Conservation (phyloP, 2,888 invertebrate species). For the Acanthacorydalis orientalis region DNA sequence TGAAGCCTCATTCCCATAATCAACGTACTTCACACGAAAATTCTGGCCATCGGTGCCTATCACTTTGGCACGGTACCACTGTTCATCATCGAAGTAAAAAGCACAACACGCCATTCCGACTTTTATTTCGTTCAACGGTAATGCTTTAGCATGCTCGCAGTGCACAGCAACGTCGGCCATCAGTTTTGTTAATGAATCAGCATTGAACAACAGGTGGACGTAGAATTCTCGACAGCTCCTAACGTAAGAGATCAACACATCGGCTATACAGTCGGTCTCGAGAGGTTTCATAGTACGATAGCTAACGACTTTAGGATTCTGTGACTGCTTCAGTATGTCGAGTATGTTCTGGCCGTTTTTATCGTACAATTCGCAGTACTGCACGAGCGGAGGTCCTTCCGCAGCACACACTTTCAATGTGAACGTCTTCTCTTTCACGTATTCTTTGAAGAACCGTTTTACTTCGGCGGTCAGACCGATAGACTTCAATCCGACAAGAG, state of each 20-base stretch:
- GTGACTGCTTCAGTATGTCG: conserved; percentile 30
- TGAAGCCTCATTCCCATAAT: conserved; percentile 89
- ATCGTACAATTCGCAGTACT: conserved; percentile 55
- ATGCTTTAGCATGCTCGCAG: conserved; percentile 26
- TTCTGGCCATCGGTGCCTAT: conserved; percentile 28
- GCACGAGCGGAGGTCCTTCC: conserved; percentile 53
- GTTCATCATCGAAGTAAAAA: conserved; percentile 57
- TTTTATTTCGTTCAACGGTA: conserved; percentile 26
- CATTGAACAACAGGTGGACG: conserved; percentile 47
- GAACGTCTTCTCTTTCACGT: conserved; percentile 44
- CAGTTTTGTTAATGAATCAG: conserved; percentile 40
- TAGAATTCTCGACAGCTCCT: conserved; percentile 57
- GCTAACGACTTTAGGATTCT: conserved; percentile 9
- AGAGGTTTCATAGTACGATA: conserved; percentile 18
- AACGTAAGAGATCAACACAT: conserved; percentile 44
- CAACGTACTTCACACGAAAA: conserved; percentile 68
- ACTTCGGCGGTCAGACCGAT: conserved; percentile 35
- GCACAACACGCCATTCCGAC: conserved; percentile 59
- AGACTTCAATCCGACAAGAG: conserved; percentile 48
- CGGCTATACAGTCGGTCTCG: conserved; percentile 24
- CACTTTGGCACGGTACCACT: conserved; percentile 84
- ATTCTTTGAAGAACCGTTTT: conserved; percentile 52
- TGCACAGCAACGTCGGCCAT: conserved; percentile 48
- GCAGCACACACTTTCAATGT: conserved; percentile 48
- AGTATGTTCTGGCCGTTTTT: conserved; percentile 36